These are phyloP conservation scores for Schlechtendalia chinensis DNA, from an alignment of 1,140 invertebrate species.

Conservation along the genomic window DNA sequence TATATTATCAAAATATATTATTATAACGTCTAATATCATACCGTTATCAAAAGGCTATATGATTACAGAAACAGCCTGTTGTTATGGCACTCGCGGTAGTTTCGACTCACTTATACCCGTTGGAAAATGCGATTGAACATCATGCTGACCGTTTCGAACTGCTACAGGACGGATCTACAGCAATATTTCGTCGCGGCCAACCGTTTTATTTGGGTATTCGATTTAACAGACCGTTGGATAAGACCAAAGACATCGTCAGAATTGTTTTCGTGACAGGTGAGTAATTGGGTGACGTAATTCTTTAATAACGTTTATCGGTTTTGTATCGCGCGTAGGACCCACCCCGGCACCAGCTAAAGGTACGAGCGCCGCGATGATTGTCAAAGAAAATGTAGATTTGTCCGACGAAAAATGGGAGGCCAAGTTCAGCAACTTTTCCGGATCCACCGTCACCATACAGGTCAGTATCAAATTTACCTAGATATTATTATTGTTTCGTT, in stretches of 20 bases:
- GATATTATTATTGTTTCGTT: too few species aligned
- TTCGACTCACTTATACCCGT: slow-evolving; percentile 63
- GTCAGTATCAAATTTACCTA: too few species aligned
- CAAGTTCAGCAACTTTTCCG: neutral
- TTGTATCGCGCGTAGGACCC: slow-evolving; percentile 30
- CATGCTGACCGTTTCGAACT: slow-evolving; percentile 66
- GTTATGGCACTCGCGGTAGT: slow-evolving; percentile 56
- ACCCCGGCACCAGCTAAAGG: slow-evolving; percentile 18
- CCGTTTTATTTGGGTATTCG: slow-evolving; percentile 64
- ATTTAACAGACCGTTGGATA: slow-evolving; percentile 61
- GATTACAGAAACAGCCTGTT: neutral
- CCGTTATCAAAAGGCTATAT: neutral
- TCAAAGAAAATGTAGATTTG: neutral
- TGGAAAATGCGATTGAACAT: slow-evolving; percentile 64
- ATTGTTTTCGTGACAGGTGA: slow-evolving; percentile 65
- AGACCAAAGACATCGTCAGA: slow-evolving; percentile 61
- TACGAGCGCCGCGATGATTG: slow-evolving; percentile 25
- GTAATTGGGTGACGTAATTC: neutral
- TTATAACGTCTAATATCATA: too few species aligned
- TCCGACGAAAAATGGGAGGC: slow-evolving; percentile 26
- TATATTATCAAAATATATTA: too few species aligned
- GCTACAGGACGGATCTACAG: slow-evolving; percentile 59
- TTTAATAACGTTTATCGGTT: too few species aligned
- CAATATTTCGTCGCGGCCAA: slow-evolving; percentile 66
- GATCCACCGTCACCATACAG: slow-evolving; percentile 7